Evolutionary conservation across 2,888 invertebrate species (phyloP), one percentile per base, ranked within the genome.

Genomic region (Acrobasis repandana): DNA sequence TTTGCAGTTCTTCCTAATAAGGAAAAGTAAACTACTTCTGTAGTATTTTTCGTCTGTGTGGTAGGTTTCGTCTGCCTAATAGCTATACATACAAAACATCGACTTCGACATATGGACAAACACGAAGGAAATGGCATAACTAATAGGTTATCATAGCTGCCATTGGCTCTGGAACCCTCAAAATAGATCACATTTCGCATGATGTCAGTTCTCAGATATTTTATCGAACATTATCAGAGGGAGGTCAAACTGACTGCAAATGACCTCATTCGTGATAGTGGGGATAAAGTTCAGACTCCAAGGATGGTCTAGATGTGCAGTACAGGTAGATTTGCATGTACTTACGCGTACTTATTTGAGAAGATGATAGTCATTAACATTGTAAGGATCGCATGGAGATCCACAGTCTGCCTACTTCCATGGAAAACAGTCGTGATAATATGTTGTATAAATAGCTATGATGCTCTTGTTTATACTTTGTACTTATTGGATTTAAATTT

Each of bases 171-270:
- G 14, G 14, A 14, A 14, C 43, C 43, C 43, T 43, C 28, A 33
- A 57, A 60, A 46, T 48, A 14, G 34, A 60, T 20, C 57, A 48
- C 48, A 16, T 34, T 33, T 47, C 10, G 57, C 47, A 48, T 48
- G 57, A 52, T 60, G 60, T 33, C 52, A 52, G 34, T 52, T 34
- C 33, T 52, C 20, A 54, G 54, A 38, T 54, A 54, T 54, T 18
- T 54, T 38, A 54, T 54, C 54, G 18, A 28, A 11, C 46, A 14
- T 58, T 48, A 49, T 58, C 59, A 46, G 59, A 46, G 33, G 46
- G 52, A 51, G 51, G 51, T 38, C 60, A 33, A 54, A 11, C 18
- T 54, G 54, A 38, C 54, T 38, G 5, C 54, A 43, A 14, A 11
- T 18, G 54, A 54, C 54, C 54, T 38, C 16, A 16, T 20, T 54